Evolutionary conservation across 30 jellyfish, hydroid and myxozoan species (phyloP).

Genomic region (Cassiopea xamachana): DNA sequence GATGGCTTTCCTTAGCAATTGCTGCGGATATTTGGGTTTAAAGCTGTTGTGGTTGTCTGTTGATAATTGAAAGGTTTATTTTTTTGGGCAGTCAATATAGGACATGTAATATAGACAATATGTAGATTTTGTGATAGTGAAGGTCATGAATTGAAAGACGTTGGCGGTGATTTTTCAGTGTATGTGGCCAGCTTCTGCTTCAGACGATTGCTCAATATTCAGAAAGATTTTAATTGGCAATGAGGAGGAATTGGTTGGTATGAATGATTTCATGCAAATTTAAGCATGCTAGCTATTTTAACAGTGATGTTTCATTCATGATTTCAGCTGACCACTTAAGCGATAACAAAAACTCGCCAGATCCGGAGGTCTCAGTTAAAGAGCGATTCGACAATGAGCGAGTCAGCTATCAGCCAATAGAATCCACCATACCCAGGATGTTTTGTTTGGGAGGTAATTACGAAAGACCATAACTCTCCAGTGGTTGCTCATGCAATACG

Average conservation of each 20-base stretch:
- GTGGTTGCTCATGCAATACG: conserved; percentile 61
- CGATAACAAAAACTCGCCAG: conserved; percentile 27
- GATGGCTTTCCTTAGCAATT: too few species aligned
- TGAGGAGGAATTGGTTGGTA: conserved; percentile 65
- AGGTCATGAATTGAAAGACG: too few species aligned
- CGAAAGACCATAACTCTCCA: conserved; percentile 5
- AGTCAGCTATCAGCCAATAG: conserved; percentile 69
- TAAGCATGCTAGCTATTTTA: conserved; percentile 44
- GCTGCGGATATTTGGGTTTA: too few species aligned
- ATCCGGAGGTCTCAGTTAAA: conserved; percentile 61
- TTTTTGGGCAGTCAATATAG: too few species aligned
- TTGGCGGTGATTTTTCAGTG: neutral
- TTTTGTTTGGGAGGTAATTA: conserved; percentile 23
- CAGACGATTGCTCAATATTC: conserved; percentile 1
- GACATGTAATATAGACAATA: too few species aligned
- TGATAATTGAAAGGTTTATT: too few species aligned
- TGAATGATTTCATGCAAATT: conserved; percentile 31
- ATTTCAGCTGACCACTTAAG: conserved; percentile 40
- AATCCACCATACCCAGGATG: conserved; percentile 28
- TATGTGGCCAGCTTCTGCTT: neutral
- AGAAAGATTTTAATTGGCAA: conserved; percentile 34
- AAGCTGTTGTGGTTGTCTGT: too few species aligned
- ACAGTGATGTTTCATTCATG: conserved; percentile 48
- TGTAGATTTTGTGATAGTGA: too few species aligned
- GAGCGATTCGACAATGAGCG: conserved; percentile 46